Percentiles rank a stretch among this genome's conserved stretches.
These are phyloP conservation scores for Rhodeus uyekii DNA, from an alignment of 2,797 vertebrate species.

Conservation along the genomic window DNA sequence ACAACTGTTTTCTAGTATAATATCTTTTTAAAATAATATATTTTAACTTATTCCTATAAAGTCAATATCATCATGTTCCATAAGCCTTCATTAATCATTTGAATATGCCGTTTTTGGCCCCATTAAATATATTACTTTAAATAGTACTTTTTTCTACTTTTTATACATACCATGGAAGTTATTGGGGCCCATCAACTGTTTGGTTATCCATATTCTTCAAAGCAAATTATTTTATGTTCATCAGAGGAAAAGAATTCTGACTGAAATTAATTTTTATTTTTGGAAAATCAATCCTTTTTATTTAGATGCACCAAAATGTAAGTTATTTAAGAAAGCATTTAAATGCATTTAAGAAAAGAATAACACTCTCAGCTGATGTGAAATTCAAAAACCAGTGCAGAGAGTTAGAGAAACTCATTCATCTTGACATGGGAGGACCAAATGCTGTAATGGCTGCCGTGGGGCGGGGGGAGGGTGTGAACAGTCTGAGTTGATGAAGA, in stretches of 20 bases:
- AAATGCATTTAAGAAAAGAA: not conserved
- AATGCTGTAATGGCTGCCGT: slow-evolving; percentile 36
- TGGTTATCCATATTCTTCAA: not conserved
- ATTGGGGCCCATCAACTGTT: no score
- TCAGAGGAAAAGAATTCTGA: not conserved
- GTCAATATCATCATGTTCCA: not conserved
- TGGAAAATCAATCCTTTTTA: not conserved
- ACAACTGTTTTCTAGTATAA: no score
- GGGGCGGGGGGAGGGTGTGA: slow-evolving; percentile 37
- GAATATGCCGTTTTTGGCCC: not conserved
- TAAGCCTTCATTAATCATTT: no score
- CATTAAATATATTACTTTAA: not conserved
- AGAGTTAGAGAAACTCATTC: slow-evolving; percentile 28
- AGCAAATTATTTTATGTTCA: not conserved
- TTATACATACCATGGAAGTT: no score
- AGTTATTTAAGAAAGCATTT: not conserved
- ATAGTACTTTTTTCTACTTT: not conserved
- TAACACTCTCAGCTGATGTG: not conserved
- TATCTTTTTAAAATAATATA: no score
- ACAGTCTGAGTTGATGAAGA: slow-evolving; percentile 48
- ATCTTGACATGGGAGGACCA: slow-evolving; percentile 21
- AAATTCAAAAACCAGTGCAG: slow-evolving; percentile 24
- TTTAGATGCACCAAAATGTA: not conserved
- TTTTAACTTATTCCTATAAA: not conserved
- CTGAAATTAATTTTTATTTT: not conserved